Evolutionary conservation across 92 coral and sea anemone species (phyloP).

Genomic region (Palythoa heliodiscus): DNA sequence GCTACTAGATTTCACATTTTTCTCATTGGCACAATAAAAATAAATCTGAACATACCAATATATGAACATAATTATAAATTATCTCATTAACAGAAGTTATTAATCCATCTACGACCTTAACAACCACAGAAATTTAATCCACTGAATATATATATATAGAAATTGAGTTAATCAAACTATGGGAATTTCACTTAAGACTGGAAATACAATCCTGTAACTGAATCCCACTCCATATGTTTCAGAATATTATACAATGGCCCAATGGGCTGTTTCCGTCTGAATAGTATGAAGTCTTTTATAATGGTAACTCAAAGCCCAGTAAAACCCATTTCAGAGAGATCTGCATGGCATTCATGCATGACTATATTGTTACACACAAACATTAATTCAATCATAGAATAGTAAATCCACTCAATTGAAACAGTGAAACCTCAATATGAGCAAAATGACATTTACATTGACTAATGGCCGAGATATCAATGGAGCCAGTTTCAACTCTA

Average conservation of each 20-base stretch:
- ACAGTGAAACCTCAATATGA: neutral
- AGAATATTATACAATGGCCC: neutral
- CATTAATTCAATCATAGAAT: neutral
- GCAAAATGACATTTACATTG: neutral
- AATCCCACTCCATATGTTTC: neutral
- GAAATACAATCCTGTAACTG: slow-evolving; percentile 1
- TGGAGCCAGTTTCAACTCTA: neutral
- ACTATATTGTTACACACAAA: neutral
- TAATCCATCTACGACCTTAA: neutral
- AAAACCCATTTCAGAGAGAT: neutral
- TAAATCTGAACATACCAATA: neutral
- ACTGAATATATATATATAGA: slow-evolving; percentile 18
- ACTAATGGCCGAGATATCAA: neutral
- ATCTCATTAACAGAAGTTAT: neutral
- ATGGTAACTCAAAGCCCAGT: neutral
- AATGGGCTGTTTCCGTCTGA: neutral
- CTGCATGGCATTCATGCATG: neutral
- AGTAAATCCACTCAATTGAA: neutral
- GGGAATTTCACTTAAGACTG: neutral
- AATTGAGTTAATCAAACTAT: slow-evolving; percentile 5
- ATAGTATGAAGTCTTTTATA: neutral
- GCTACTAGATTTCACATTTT: neutral
- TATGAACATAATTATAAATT: neutral
- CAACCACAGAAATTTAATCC: slow-evolving; percentile 11
- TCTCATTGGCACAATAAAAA: neutral